Percentiles rank a stretch among this genome's conserved stretches.
Evolutionary conservation across 2,888 invertebrate species (phyloP).

Genomic region (Chesias legatella): DNA sequence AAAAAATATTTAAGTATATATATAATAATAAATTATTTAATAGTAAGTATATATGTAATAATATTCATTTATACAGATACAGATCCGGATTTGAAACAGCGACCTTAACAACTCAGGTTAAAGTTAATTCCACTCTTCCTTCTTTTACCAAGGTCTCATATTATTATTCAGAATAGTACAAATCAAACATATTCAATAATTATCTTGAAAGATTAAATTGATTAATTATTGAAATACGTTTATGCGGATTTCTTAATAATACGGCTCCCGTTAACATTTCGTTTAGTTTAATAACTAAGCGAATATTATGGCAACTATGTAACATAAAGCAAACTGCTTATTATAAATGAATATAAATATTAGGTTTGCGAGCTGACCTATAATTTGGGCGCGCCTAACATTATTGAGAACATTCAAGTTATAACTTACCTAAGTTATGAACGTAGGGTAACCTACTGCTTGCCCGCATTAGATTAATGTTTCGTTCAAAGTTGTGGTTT

Average conservation of each 20-base stretch:
- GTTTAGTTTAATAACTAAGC: slow-evolving; percentile 42
- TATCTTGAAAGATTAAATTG: too few species aligned
- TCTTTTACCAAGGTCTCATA: too few species aligned
- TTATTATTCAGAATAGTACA: too few species aligned
- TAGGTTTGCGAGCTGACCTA: slow-evolving; percentile 43
- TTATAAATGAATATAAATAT: slow-evolving; percentile 51
- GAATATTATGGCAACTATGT: slow-evolving; percentile 52
- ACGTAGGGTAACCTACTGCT: neutral
- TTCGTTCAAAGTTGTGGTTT: too few species aligned
- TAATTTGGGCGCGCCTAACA: slow-evolving; percentile 56
- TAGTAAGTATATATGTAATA: too few species aligned
- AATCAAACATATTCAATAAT: too few species aligned
- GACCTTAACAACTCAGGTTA: too few species aligned
- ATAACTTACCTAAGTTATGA: slow-evolving; percentile 23
- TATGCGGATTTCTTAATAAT: slow-evolving; percentile 11
- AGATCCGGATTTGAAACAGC: too few species aligned
- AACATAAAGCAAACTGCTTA: slow-evolving; percentile 44
- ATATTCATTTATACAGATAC: too few species aligned
- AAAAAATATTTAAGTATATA: too few species aligned
- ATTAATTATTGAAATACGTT: neutral
- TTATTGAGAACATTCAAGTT: slow-evolving; percentile 42
- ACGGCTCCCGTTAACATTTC: slow-evolving; percentile 53
- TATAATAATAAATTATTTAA: too few species aligned
- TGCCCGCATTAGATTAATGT: neutral
- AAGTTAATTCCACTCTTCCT: too few species aligned